Conservation (phyloP, 2,888 invertebrate genomes). For the Xestia sexstrigata region DNA sequence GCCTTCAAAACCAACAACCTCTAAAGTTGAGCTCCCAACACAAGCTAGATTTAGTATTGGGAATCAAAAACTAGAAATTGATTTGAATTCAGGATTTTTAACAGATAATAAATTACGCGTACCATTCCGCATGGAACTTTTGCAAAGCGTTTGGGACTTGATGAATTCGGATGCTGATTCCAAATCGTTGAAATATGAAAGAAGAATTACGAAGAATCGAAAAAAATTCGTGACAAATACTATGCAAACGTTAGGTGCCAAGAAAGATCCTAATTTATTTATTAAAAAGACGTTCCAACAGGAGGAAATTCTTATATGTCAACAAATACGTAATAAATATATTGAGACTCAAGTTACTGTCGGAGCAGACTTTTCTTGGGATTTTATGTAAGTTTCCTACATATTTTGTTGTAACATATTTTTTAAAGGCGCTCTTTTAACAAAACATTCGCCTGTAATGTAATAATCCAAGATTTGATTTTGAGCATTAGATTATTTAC, state of each 20-base stretch:
- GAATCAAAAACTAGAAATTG: neutral
- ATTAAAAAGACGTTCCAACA: neutral
- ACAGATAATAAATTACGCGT: too few relatives aligned
- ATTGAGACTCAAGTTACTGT: neutral
- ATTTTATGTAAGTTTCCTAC: slow-evolving; percentile 3
- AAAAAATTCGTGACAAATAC: neutral
- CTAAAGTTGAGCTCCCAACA: neutral
- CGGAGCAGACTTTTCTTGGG: rapidly evolving
- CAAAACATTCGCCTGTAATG: neutral
- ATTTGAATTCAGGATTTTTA: too few relatives aligned
- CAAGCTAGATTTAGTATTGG: neutral
- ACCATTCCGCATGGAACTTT: slow-evolving; percentile 13
- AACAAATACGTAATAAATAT: neutral
- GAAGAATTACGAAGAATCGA: neutral
- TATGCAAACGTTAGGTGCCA: neutral
- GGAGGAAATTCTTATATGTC: rapidly evolving
- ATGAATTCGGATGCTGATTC: neutral
- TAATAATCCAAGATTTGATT: neutral
- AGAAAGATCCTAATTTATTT: too few relatives aligned
- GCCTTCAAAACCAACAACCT: neutral
- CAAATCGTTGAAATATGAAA: neutral
- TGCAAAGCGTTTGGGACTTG: slow-evolving; percentile 4
- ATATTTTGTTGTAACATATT: neutral
- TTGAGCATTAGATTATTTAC: neutral
- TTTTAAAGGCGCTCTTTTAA: neutral